Evolutionary conservation across 2,888 invertebrate species (phyloP).

Genomic region (Diarsia brunnea): DNA sequence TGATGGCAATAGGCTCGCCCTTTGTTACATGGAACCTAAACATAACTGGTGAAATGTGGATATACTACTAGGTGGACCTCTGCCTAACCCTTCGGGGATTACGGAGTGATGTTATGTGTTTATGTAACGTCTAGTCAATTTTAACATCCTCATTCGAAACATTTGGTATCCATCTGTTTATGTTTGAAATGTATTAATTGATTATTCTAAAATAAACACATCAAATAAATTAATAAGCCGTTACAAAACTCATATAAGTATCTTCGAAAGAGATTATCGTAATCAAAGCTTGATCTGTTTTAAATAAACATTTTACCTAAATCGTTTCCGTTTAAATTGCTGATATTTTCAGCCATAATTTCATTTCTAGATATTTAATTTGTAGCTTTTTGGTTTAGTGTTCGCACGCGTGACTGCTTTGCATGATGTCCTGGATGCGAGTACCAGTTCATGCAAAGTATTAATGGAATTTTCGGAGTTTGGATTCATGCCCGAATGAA

Average conservation of each 20-base stretch:
- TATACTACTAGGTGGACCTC: no score
- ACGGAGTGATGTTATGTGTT: no score
- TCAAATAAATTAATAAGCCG: neutral
- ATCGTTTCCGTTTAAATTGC: neutral
- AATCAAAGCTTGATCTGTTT: neutral
- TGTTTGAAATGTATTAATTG: neutral
- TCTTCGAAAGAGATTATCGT: neutral
- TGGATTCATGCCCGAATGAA: neutral
- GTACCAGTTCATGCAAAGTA: neutral
- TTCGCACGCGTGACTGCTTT: fast-evolving
- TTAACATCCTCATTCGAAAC: neutral
- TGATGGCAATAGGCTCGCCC: no score
- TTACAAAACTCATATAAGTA: conserved; percentile 6
- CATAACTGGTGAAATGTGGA: no score
- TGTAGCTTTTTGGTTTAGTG: neutral
- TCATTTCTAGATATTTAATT: neutral
- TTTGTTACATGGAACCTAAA: no score
- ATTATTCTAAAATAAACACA: neutral
- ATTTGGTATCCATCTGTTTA: neutral
- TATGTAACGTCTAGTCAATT: no score
- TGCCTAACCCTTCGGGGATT: no score
- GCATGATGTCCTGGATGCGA: neutral
- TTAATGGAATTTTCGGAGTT: neutral
- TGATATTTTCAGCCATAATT: conserved; percentile 5
- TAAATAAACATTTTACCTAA: conserved; percentile 3